Conservation (phyloP, 2,797 vertebrate species). For the Neostethus bicornis region DNA sequence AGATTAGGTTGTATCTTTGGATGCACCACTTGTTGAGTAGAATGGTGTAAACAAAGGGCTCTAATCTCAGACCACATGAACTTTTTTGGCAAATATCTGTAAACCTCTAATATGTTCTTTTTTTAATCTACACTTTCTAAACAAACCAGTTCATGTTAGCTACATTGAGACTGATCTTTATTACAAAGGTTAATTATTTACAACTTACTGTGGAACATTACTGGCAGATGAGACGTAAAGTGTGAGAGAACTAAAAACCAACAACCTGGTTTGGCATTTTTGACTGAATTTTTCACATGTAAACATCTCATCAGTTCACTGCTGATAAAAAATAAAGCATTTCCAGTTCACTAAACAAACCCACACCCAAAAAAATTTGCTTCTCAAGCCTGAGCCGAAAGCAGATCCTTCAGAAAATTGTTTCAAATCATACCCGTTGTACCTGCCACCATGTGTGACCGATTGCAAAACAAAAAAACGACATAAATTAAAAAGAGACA, state of each 20-base stretch:
- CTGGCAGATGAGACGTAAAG: slow-evolving; percentile 16
- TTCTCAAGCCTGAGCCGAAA: slow-evolving; percentile 21
- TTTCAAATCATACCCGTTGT: too few relatives aligned
- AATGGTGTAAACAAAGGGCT: not conserved
- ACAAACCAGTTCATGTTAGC: not conserved
- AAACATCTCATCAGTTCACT: not conserved
- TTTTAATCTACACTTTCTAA: slow-evolving; percentile 2
- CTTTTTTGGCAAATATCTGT: slow-evolving; percentile 16
- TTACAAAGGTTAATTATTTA: not conserved
- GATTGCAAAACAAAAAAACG: slow-evolving; percentile 40
- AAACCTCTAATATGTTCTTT: not conserved
- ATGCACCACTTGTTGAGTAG: too few relatives aligned
- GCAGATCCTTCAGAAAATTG: slow-evolving; percentile 18
- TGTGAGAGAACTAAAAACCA: not conserved
- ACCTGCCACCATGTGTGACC: too few relatives aligned
- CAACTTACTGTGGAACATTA: slow-evolving; percentile 25
- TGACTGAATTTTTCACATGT: not conserved
- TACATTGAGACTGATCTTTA: not conserved
- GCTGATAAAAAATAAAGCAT: slow-evolving; percentile 3
- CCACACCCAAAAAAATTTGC: not conserved
- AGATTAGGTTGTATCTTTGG: too few relatives aligned
- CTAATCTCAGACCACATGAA: not conserved
- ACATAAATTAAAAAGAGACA: slow-evolving; percentile 28
- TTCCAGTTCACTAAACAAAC: slow-evolving; percentile 4
- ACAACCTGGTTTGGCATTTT: not conserved